These are phyloP conservation scores for Zapornia atra DNA, from an alignment of 2,113 vertebrate genomes.

Conservation along the genomic window DNA sequence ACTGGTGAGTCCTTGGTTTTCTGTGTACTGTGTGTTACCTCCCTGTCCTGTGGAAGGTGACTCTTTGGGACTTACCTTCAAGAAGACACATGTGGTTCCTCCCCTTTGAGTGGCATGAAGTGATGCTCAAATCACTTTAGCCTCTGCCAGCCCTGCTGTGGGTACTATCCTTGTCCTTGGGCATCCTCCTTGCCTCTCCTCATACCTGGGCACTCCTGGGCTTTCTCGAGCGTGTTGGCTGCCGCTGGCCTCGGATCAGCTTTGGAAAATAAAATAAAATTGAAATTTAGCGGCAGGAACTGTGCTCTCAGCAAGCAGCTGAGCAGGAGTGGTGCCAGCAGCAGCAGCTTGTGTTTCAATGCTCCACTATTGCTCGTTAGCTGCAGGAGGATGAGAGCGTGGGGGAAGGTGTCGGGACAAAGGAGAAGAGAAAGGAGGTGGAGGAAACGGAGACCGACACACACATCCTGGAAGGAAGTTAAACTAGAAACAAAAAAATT, in stretches of 20 bases:
- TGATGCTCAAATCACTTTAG: background rate
- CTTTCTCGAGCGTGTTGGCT: background rate
- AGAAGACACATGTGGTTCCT: background rate
- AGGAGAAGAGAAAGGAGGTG: constrained; percentile 27
- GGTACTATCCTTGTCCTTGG: background rate
- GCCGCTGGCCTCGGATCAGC: background rate
- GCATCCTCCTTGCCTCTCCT: background rate
- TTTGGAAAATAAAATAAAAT: background rate
- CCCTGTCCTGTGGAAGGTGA: rapidly evolving
- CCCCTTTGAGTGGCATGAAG: background rate
- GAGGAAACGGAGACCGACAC: constrained; percentile 9
- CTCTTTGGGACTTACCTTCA: background rate
- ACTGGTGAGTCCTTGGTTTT: rapidly evolving
- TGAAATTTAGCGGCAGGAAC: background rate
- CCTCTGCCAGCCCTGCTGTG: background rate
- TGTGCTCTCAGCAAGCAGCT: background rate
- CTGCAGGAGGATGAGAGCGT: background rate
- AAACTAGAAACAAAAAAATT: background rate
- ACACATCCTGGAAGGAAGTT: constrained; percentile 60
- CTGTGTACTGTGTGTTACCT: rapidly evolving
- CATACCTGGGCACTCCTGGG: background rate
- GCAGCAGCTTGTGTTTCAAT: constrained; percentile 30
- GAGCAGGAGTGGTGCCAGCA: constrained; percentile 16
- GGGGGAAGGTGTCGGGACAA: constrained; percentile 37
- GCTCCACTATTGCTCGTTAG: background rate